Conservation (phyloP, 64 coral and sea anemone species). For the Porites australiensis region DNA sequence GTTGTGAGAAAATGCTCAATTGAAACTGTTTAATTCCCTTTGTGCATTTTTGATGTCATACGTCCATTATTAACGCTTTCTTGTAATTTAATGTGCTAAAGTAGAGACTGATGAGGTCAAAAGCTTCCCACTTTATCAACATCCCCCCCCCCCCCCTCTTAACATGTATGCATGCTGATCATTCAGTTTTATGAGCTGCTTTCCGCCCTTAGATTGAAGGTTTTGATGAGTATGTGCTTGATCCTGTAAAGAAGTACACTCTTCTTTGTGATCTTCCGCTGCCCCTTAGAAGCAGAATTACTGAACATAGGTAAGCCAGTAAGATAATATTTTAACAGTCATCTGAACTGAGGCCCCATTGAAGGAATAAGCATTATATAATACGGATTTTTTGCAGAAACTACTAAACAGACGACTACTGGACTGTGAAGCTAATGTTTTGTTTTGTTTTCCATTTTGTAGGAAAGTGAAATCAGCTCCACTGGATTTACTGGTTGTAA, state of each 20-base stretch:
- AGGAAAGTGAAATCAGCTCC: slow-evolving; percentile 8
- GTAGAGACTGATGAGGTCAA: too few relatives aligned
- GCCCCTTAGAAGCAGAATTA: slow-evolving; percentile 14
- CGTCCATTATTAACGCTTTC: too few relatives aligned
- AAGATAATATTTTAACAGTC: neutral
- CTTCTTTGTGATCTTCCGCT: slow-evolving; percentile 56
- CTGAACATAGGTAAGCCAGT: slow-evolving; percentile 14
- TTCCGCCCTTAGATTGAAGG: slow-evolving; percentile 54
- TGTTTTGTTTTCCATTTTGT: neutral
- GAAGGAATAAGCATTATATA: neutral
- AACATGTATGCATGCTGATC: too few relatives aligned
- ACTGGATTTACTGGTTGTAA: neutral
- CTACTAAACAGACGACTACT: too few relatives aligned
- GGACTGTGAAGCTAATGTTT: neutral
- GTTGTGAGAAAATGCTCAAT: too few relatives aligned
- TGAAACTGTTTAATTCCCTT: too few relatives aligned
- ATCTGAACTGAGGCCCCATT: neutral
- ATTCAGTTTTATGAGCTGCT: too few relatives aligned
- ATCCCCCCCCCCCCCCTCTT: too few relatives aligned
- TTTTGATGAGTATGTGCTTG: slow-evolving; percentile 71
- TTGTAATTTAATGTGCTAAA: too few relatives aligned
- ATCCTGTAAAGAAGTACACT: slow-evolving; percentile 60
- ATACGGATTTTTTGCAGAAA: too few relatives aligned
- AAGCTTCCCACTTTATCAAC: too few relatives aligned
- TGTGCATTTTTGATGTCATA: too few relatives aligned